These are phyloP conservation scores for Sisor rabdophorus DNA, from an alignment of 2,113 vertebrate genomes.

Conservation along the genomic window DNA sequence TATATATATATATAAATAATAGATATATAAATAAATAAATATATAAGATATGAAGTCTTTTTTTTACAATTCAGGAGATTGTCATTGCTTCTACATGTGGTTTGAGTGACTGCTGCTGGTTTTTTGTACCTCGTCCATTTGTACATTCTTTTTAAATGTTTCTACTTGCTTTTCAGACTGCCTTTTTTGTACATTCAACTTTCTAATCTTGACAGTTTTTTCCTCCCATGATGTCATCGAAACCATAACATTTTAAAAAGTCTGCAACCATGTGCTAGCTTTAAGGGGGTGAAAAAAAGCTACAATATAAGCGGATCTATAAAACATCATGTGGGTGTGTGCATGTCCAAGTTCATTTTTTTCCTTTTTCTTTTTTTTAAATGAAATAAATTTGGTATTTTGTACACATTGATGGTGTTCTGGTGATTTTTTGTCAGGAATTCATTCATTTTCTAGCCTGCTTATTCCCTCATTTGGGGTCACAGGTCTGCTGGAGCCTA, in stretches of 20 bases:
- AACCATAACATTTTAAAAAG: constrained; percentile 80
- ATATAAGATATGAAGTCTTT: constrained; percentile 7
- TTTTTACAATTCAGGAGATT: constrained; percentile 46
- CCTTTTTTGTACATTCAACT: constrained; percentile 96
- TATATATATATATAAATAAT: constrained; percentile 21
- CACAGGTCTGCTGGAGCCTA: no score
- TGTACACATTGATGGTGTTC: constrained; percentile 63
- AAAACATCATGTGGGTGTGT: constrained; percentile 88
- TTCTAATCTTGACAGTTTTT: constrained; percentile 77
- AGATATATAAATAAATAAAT: constrained; percentile 39
- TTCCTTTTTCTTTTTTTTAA: constrained; percentile 51
- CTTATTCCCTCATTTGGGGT: no score
- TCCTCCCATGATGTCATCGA: constrained; percentile 87
- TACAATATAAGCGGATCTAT: constrained; percentile 79
- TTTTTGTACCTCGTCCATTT: constrained; percentile 98
- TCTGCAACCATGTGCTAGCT: constrained; percentile 82
- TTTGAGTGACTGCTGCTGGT: constrained; percentile 80
- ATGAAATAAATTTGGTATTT: constrained; percentile 98
- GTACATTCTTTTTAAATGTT: constrained; percentile 99
- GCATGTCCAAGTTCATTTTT: constrained; percentile 89
- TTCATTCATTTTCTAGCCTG: rapidly evolving
- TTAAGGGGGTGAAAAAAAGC: constrained; percentile 71
- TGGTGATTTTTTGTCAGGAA: background rate
- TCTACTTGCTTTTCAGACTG: constrained; percentile 99
- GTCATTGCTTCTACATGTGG: constrained; percentile 67